Conservation (phyloP, 2,797 vertebrate genomes). For the Myotis myotis region DNA sequence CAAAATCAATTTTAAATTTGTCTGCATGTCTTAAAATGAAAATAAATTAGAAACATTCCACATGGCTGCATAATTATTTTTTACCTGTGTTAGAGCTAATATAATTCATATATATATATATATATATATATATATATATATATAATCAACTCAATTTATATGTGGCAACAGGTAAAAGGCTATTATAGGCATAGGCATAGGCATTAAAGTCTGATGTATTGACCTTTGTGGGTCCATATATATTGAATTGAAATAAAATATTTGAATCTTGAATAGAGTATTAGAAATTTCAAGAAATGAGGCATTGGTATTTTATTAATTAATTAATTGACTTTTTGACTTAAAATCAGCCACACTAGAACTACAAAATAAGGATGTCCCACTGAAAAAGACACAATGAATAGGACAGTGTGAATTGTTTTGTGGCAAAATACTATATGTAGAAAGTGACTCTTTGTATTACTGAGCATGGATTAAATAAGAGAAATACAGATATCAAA, state of each 20-base stretch:
- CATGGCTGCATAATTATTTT: too few relatives aligned
- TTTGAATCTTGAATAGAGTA: neutral
- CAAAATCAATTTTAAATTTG: too few relatives aligned
- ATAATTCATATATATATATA: too few relatives aligned
- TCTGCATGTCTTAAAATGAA: too few relatives aligned
- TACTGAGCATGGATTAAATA: neutral
- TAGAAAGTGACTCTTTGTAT: neutral
- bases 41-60: too few relatives aligned
- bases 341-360: neutral
- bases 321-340: neutral
- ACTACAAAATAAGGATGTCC: neutral
- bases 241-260: neutral
- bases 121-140: too few relatives aligned
- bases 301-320: neutral
- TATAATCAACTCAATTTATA: neutral
- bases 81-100: neutral
- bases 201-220: neutral
- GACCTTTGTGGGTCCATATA: neutral
- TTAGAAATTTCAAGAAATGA: neutral
- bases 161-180: neutral
- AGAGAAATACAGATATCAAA: neutral
- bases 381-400: neutral
- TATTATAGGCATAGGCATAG: neutral
- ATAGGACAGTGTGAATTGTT: neutral
- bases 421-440: neutral